Percentiles rank a stretch among this genome's conserved stretches.
These are phyloP conservation scores for Coelopa pilipes DNA, from an alignment of 2,888 invertebrate genomes.

Conservation along the genomic window DNA sequence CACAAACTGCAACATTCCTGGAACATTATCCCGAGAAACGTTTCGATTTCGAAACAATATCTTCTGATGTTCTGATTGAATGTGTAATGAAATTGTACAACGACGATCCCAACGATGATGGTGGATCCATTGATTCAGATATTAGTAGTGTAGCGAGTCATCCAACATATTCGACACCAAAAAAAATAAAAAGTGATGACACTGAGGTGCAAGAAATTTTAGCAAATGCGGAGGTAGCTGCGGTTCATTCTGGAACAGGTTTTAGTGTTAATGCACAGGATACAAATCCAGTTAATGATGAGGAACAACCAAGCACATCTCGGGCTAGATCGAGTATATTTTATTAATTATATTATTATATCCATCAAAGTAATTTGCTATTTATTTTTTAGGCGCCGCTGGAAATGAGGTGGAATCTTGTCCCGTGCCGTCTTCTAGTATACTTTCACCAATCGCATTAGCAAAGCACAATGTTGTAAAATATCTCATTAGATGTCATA, in stretches of 20 bases:
- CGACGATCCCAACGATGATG: slow-evolving; percentile 47
- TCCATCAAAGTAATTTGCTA: neutral
- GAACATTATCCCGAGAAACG: slow-evolving; percentile 69
- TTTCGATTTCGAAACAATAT: slow-evolving; percentile 68
- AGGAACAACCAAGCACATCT: slow-evolving; percentile 51
- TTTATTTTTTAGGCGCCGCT: neutral
- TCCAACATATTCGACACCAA: slow-evolving; percentile 64
- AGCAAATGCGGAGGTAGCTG: slow-evolving; percentile 55
- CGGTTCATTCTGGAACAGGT: neutral
- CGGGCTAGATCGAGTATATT: slow-evolving; percentile 45
- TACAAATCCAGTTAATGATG: slow-evolving; percentile 18
- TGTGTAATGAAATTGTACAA: slow-evolving; percentile 66
- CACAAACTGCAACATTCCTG: slow-evolving; percentile 70
- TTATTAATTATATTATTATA: neutral
- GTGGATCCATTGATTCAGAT: slow-evolving; percentile 12
- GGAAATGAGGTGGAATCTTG: slow-evolving; percentile 39
- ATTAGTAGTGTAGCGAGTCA: slow-evolving; percentile 11
- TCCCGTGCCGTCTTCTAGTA: slow-evolving; percentile 47
- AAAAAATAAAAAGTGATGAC: slow-evolving; percentile 67
- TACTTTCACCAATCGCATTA: slow-evolving; percentile 46
- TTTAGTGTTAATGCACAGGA: too few species aligned
- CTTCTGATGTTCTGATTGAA: slow-evolving; percentile 71
- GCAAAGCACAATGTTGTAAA: slow-evolving; percentile 60
- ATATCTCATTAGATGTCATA: slow-evolving; percentile 61
- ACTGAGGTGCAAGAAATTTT: slow-evolving; percentile 64